Base-by-base conservation (phyloP, 2,888 invertebrate genomes). In the Tetranychus truncatus region DNA sequence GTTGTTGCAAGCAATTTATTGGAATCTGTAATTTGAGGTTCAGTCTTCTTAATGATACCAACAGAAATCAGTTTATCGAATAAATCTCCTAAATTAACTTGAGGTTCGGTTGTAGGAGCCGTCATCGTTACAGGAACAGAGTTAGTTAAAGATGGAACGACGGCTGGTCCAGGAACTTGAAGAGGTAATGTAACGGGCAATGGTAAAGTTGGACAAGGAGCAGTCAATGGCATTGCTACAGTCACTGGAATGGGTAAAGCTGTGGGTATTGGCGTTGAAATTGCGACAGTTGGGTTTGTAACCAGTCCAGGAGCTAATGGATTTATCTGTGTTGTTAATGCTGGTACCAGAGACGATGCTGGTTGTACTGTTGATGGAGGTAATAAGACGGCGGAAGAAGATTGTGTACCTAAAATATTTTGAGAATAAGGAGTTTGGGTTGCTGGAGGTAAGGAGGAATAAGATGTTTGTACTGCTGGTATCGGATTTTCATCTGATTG, bases 41-140 rank as follows among this genome's bases (percentile, higher is more conserved):
- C 55, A 55, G 55, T 71, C 8, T 6, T n/a, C 6, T 45, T 44
- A 21, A 91, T 87, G 73, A 91, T 88, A n/a, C 91, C 95, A 1
- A 90, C 89, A 0, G 90, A 90, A 1, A 94, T 88, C 8, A 95
- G 84, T 82, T 91, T 91, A 77, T 90, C 89, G 81, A 93, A 91
- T 45, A 95, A 84, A 78, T 91, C 91, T 77, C 87, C 89, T 44
- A 95, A 89, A 80, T 92, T 72, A 44, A 69, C 91, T 5, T 83
- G 69, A 20, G 75, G 71, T n/a, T 74, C 44, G 6, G 24, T 7
- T 72, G 44, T 66, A 6, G 74, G 66, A 34, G 34, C 34, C 34
- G 34, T 34, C 34, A 34, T 34, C 5, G 34, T 34, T 69, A 79
- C 76, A 73, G 77, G 74, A 3, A 77, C 75, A n/a, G 71, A 65